A percentile compares a stretch with the other conserved stretches of the same genome.
Conservation (phyloP, 92 coral and sea anemone species). For the Epizoanthus rinbou region DNA sequence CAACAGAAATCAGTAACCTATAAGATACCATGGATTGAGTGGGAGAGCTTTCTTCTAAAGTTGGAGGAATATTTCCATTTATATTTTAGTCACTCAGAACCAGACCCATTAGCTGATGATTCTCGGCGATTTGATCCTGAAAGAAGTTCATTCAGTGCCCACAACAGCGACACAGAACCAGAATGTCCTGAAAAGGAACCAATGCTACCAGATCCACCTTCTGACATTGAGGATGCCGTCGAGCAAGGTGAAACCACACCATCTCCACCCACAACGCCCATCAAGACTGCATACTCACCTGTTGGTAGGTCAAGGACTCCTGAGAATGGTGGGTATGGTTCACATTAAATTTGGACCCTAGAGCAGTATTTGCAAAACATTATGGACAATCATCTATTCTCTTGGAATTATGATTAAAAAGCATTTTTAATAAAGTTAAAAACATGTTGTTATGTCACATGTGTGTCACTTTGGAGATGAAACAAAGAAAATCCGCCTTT, state of each 20-base stretch:
- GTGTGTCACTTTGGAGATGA: too few species aligned
- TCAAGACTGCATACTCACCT: slow-evolving; percentile 62
- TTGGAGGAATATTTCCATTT: too few species aligned
- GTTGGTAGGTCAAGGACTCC: slow-evolving; percentile 65
- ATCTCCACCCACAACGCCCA: slow-evolving; percentile 74
- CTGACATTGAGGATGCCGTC: slow-evolving; percentile 49
- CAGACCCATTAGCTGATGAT: slow-evolving; percentile 69
- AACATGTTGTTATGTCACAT: too few species aligned
- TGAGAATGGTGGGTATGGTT: slow-evolving; percentile 58
- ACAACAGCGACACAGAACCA: slow-evolving; percentile 65
- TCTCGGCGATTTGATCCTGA: slow-evolving; percentile 66
- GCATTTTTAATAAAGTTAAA: too few species aligned
- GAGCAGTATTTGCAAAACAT: too few species aligned
- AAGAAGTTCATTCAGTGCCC: slow-evolving; percentile 72
- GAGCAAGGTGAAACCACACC: slow-evolving; percentile 57
- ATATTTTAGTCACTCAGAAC: slow-evolving; percentile 53
- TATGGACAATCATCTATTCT: too few species aligned
- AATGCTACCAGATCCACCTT: slow-evolving; percentile 62
- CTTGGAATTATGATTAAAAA: too few species aligned
- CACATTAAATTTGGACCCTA: too few species aligned
- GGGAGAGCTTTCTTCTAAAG: not conserved
- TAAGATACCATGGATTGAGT: too few species aligned
- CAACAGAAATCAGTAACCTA: too few species aligned
- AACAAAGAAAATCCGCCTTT: too few species aligned
- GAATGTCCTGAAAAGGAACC: slow-evolving; percentile 65